These are phyloP conservation scores for Salticus scenicus DNA, from an alignment of 2,888 invertebrate species.

Conservation along the genomic window DNA sequence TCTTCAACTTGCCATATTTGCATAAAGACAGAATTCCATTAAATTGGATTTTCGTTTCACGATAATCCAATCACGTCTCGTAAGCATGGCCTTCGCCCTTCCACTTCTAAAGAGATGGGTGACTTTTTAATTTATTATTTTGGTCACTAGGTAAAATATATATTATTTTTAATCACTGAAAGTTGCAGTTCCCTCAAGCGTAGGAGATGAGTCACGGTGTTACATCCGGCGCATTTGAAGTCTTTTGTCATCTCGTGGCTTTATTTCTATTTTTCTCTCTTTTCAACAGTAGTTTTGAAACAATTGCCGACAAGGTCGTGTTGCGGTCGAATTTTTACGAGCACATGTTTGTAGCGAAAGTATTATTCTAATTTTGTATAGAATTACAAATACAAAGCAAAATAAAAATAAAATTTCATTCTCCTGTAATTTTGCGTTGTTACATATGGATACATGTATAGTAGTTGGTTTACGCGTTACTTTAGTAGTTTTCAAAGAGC, in stretches of 20 bases:
- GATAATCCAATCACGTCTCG: neutral
- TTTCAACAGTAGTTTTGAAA: conserved; percentile 1
- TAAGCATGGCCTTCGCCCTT: neutral
- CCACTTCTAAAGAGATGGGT: neutral
- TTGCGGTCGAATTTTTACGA: neutral
- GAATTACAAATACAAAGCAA: no score
- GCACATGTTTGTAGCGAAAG: neutral
- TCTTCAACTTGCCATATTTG: no score
- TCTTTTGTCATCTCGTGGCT: neutral
- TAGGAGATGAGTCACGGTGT: neutral
- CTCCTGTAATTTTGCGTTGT: no score
- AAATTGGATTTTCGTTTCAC: no score
- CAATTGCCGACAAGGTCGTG: neutral
- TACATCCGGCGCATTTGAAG: neutral
- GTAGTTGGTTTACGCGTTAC: no score
- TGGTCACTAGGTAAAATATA: neutral
- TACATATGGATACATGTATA: no score
- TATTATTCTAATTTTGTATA: no score
- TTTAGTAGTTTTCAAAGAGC: no score
- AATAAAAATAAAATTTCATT: no score
- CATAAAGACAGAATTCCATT: no score
- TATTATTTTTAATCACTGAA: neutral
- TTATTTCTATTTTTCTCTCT: neutral
- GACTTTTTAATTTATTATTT: neutral
- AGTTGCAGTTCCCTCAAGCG: neutral